Percentiles rank a stretch among this genome's conserved stretches.
Conservation (phyloP, 1,140 invertebrate species). For the Drosophila micromelanica region DNA sequence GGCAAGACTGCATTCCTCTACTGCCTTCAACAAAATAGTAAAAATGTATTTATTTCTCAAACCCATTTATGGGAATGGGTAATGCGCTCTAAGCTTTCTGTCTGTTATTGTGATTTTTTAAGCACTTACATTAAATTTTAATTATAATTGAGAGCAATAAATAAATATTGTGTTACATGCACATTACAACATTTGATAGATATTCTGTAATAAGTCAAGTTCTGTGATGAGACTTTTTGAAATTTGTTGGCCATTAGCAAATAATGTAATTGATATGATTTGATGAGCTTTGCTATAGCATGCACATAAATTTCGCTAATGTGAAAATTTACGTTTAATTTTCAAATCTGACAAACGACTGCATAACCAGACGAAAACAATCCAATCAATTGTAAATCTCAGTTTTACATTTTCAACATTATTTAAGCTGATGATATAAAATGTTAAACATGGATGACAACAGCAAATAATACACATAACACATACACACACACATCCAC, state of each 20-base stretch:
- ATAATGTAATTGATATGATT: conserved; percentile 34
- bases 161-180: conserved; percentile 34
- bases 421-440: conserved; percentile 24
- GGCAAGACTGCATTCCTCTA: too few species aligned
- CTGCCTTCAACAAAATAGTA: too few species aligned
- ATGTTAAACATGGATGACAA: conserved; percentile 17
- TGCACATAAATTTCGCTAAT: conserved; percentile 36
- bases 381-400: conserved; percentile 11
- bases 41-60: too few species aligned
- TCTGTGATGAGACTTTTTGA: conserved; percentile 7
- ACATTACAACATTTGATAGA: conserved; percentile 29
- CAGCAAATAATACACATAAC: conserved; percentile 2
- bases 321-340: conserved; percentile 17
- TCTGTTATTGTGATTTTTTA: neutral
- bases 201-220: conserved; percentile 29
- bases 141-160: conserved; percentile 17
- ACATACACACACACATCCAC: conserved; percentile 2
- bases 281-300: conserved; percentile 3
- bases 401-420: conserved; percentile 14
- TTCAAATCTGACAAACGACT: conserved; percentile 2
- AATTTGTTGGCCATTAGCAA: conserved; percentile 15
- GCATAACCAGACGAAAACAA: conserved; percentile 7
- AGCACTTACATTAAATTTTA: conserved; percentile 10
- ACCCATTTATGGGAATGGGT: too few species aligned
- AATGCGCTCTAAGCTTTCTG: neutral